phyloP scores from a whole-genome alignment of 2,113 vertebrate species.

The Diadophis punctatus region DNA sequence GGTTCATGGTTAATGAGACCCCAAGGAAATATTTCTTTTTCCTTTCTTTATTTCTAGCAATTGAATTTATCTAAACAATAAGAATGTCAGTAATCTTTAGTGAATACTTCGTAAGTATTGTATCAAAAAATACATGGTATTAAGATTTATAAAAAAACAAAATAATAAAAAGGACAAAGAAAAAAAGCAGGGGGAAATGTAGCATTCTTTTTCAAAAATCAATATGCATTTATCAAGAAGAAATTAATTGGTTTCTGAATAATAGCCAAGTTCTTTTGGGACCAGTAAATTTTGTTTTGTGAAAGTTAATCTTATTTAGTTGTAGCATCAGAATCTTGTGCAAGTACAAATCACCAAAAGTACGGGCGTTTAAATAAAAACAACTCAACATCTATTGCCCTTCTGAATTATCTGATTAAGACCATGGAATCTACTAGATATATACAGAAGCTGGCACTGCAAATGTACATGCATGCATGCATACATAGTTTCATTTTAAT shows the following conservation, averaged over 20 bases:
- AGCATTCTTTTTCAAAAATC: neutral
- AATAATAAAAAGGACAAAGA: neutral
- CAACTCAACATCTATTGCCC: neutral
- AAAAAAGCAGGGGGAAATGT: neutral
- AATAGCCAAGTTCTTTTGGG: neutral
- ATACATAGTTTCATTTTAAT: no score
- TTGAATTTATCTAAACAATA: neutral
- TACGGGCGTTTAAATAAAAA: neutral
- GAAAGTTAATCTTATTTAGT: neutral
- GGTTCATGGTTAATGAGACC: neutral
- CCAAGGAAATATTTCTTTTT: neutral
- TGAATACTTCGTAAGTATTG: neutral
- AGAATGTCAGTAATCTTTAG: neutral
- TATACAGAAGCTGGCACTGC: neutral
- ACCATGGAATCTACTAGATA: neutral
- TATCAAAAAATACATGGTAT: neutral
- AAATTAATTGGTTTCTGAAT: neutral
- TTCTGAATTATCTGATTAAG: neutral
- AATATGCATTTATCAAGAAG: neutral
- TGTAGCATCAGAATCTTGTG: neutral
- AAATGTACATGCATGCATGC: neutral
- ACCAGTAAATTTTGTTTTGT: neutral
- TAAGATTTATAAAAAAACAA: neutral
- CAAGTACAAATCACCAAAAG: neutral
- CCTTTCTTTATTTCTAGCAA: neutral